Base-by-base conservation (phyloP, 2,113 vertebrate genomes). In the Lagopus muta region DNA sequence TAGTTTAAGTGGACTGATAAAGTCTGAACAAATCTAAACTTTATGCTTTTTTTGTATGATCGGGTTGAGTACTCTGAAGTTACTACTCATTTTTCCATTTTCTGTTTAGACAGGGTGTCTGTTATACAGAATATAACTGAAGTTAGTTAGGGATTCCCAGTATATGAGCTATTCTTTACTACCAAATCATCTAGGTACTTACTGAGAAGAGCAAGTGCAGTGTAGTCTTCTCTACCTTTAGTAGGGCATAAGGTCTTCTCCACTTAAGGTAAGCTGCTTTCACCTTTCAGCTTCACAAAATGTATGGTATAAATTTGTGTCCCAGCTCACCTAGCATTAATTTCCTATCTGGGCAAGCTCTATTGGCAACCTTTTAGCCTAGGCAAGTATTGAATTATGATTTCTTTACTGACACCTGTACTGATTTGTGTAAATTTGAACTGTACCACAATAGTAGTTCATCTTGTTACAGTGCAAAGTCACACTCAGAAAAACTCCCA, bases 1-100 rank as follows among this genome's bases (percentile, higher is more conserved):
- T 77, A 76, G 52, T 72, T 88, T 71, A 80, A 89, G 55, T 73
- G 47, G 94, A 61, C 52, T 78, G 78, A 73, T 78, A 89, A 76
- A 32, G 21, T 42, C 82, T 71, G 50, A 88, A 76, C 22, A 87
- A 82, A 85, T 66, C 61, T 69, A 86, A 87, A 61, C 18, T 78
- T 73, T 45, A 75, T 48, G 16, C 3, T 66, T 70, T 60, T 80
- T 85, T 80, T 72, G 14, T 47, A 34, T 45, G 7, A 43, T 18
- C 27, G 25, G 52, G 7, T 55, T 92, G 48, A 21, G 42, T 71
- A 32, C 30, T 57, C 28, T 25, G 48, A 61, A 83, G 14, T 84
- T 91, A 24, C 24, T 47, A 34, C 32, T n/a, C 58, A 14, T 83
- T 86, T 77, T 55, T 90, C 73, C 13, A 6, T 30, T 22, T 88